Base-by-base conservation (phyloP, 2,797 vertebrate genomes). In the Synanceia verrucosa region DNA sequence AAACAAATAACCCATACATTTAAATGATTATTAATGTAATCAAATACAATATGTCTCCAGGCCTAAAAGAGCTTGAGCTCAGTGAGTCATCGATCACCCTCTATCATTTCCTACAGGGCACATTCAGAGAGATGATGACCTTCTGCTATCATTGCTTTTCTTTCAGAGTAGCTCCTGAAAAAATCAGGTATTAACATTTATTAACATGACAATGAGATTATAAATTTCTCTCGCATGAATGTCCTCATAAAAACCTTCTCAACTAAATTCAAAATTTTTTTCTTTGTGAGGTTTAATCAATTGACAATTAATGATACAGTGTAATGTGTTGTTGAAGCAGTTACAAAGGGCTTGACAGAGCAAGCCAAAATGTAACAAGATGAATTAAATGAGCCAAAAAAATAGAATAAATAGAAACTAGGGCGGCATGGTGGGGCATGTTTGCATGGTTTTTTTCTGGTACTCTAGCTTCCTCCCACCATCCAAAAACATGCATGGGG, bases 81-180 rank as follows among this genome's bases (percentile, higher is more conserved):
- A 47, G 56, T 76, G 84, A 89, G 63, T 89, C 79, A 86, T 76
- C 28, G 23, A 62, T 88, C 73, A 55, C 50, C 65, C 19, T 66
- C 53, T 73, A 76, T 78, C 77, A 80, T 2, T 84, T 69, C 60
- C 67, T 61, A 3, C 46, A 33, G 52, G 2, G 39, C 36, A 31
- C 5, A 18, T 31, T 33, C 41, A 23, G 56, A 71, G 44, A 53
- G 43, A 68, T 24, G 61, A 75, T 52, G 67, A 79, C 29, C 19
- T 14, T 62, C 59, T 55, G 57, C 65, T 5, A 69, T 79, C 47
- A 66, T 52, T 1, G 1, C n/a, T 70, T 51, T 34, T 12, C 41
- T 71, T 61, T 61, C 2, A 9, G 23, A 21, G 9, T 1, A 19
- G 10, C 28, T 41, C 14, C 18, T 34, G 53, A 47, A 56, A 59